Evolutionary conservation across 2,888 invertebrate genomes (phyloP).

Genomic region (Pteria penguin): DNA sequence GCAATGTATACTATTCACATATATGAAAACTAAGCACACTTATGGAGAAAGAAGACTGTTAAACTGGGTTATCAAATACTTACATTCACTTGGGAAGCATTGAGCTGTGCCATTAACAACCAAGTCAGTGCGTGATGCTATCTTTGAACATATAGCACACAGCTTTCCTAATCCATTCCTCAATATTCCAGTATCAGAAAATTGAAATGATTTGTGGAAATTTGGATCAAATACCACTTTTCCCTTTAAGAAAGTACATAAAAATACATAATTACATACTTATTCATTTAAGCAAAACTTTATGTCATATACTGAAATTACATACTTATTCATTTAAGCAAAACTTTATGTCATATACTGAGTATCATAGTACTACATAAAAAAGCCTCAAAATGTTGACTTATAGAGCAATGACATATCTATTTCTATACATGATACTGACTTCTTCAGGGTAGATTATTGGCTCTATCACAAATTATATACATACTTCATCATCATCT

Average conservation of each 20-base stretch:
- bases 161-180: constrained; percentile 56
- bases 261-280: neutral
- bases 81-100: constrained; percentile 58
- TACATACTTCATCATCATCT: constrained; percentile 61
- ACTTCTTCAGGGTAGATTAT: neutral
- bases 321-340: no score
- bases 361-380: no score
- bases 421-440: no score
- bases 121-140: constrained; percentile 67
- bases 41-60: no score
- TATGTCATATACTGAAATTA: no score
- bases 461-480: no score
- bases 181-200: constrained; percentile 38
- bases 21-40: no score
- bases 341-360: no score
- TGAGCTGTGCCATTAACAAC: constrained; percentile 70
- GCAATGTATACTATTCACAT: no score
- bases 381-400: no score
- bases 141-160: constrained; percentile 68
- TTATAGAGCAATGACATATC: no score
- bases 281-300: no score
- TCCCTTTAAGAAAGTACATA: constrained; percentile 61
- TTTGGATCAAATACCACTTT: constrained; percentile 63
- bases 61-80: constrained; percentile 3
- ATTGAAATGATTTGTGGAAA: constrained; percentile 58